Percentiles rank a stretch among this genome's conserved stretches.
Conservation (phyloP, 1,140 invertebrate species). For the Thaumatotibia leucotreta region DNA sequence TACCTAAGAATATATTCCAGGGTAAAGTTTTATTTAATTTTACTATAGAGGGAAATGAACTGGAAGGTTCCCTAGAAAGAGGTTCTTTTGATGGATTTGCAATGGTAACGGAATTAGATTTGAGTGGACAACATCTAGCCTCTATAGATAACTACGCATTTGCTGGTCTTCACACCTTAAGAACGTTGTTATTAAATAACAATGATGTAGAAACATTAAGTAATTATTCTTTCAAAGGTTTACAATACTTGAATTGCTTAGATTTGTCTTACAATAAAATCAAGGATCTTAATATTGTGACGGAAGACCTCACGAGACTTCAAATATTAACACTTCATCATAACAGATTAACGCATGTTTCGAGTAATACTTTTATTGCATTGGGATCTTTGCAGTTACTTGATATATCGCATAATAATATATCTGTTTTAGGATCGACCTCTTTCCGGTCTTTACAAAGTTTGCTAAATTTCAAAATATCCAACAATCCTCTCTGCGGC, state of each 20-base stretch:
- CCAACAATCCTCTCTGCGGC: constrained; percentile 38
- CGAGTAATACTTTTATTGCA: constrained; percentile 31
- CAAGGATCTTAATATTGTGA: background rate
- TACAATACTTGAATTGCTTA: background rate
- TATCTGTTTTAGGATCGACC: constrained; percentile 33
- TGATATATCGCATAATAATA: constrained; percentile 48
- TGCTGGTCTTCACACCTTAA: background rate
- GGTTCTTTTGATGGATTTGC: background rate
- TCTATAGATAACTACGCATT: background rate
- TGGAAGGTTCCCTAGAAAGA: background rate
- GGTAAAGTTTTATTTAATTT: background rate
- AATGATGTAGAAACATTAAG: background rate
- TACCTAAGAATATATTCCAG: background rate
- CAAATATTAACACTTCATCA: background rate
- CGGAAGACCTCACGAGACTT: background rate
- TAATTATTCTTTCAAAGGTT: background rate
- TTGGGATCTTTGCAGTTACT: constrained; percentile 35
- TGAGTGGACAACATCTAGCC: background rate
- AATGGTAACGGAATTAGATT: background rate
- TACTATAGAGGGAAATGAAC: background rate
- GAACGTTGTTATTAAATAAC: background rate
- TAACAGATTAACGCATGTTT: background rate
- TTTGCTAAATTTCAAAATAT: constrained; percentile 38
- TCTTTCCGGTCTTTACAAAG: constrained; percentile 34
- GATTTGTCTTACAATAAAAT: constrained; percentile 5